Evolutionary conservation across 2,888 invertebrate genomes (phyloP), one percentile per base, ranked within the genome.

Genomic region (Melanostoma scalare): DNA sequence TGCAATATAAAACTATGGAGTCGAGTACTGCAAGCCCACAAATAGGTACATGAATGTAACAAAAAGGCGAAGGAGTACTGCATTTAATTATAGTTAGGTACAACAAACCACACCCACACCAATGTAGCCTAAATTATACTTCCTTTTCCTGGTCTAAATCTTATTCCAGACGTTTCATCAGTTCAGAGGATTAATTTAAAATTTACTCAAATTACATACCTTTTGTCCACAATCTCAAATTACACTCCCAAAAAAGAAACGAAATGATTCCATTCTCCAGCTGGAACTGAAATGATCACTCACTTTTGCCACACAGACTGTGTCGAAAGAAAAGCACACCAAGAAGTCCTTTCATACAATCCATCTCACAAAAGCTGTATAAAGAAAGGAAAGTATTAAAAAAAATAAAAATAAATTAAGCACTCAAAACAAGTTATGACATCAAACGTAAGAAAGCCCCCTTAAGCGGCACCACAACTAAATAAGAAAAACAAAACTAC

Each of bases 321-420:
- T 46, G n/a, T n/a, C 44, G 6, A 46, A 10, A 46, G 20, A 20
- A 4, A 46, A 46, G 10, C 3, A 10, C n/a, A 46, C n/a, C n/a
- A 10, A 10, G 10, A 10, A 46, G n/a, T 10, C n/a, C 44, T 10
- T 10, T 46, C 44, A 4, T 46, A 2, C 6, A n/a, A 4, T 42
- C 10, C 58, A 4, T 40, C 31, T 2, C 4, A 52, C 30, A 52
- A 33, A 9, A 6, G 31, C 10, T 31, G 1, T 2, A 38, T 40
- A 6, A 4, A 9, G 8, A 20, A 50, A 42, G 10, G 2, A n/a
- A 71, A 50, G 9, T 31, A 48, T n/a, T 33, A 10, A 52, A 35
- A 36, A 63, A 60, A 60, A 20, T 61, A 9, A 61, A 36, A 36
- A 75, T 46, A 76, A 63, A 78, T 72, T 72, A 72, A 65, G 44